Base-by-base conservation (phyloP, 2,113 vertebrate species). In the Riparia riparia region DNA sequence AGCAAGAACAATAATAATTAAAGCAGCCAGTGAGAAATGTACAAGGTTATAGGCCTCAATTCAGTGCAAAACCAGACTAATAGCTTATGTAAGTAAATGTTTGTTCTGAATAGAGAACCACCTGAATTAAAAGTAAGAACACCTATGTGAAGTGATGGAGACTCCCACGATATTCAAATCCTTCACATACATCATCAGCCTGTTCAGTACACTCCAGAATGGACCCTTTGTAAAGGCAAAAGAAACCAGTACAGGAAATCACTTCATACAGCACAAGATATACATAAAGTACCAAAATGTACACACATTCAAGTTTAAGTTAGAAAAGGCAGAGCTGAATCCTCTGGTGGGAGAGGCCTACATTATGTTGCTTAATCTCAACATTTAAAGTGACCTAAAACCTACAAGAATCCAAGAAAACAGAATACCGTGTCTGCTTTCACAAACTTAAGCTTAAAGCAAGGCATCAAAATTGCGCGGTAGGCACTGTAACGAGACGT, bases 11-110 rank as follows among this genome's bases (percentile, higher is more conserved):
- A 74, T 14, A 78, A n/a, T 92, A 93, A 93, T 89, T 71, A 94
- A 94, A 96, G 93, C 88, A 97, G 95, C 72, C 86, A 82, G 79
- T 84, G 85, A 92, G 88, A 92, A 96, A 96, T 39, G 69, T 78
- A 83, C 41, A 93, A 69, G 87, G 80, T 93, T 94, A 95, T 50
- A 96, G 93, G 95, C 95, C 96, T 96, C 85, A 81, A 41, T 94
- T 94, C 95, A 97, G 93, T 97, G 96, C 95, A 97, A 96, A 96
- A 97, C 1, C 93, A 93, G 92, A 94, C 88, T 68, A 93, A 93
- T 92, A 96, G 96, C 96, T 97, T 95, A 91, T 83, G 85, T 89
- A 88, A 96, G 92, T 88, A 94, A 90, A 90, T 93, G 80, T 78
- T 96, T 95, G 94, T 91, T 89, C 89, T 90, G 82, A 86, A 78